phyloP scores from a whole-genome alignment of 23 tunicate genomes.

The Diplosoma virens region DNA sequence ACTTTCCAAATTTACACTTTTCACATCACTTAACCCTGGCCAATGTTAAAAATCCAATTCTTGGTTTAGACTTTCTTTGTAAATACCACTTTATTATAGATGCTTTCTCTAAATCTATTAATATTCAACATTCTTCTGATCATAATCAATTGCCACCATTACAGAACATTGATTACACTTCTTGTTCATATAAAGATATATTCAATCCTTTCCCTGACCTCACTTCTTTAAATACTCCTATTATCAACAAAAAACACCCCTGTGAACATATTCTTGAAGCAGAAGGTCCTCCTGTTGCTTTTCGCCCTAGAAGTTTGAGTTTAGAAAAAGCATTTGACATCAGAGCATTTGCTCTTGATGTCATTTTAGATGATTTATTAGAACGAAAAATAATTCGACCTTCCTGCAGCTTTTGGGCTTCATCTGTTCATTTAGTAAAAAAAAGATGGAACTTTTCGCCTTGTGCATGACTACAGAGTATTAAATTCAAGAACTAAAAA shows the following conservation, averaged over 20 bases:
- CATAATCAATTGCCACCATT: neutral
- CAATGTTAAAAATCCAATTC: neutral
- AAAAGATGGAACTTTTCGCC: neutral
- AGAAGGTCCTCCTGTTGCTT: conserved; percentile 8
- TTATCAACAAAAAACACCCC: neutral
- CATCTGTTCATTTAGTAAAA: conserved; percentile 20
- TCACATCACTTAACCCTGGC: neutral
- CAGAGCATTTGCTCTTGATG: neutral
- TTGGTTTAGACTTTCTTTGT: conserved; percentile 9
- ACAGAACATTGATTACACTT: neutral
- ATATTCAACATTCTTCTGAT: neutral
- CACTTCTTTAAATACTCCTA: neutral
- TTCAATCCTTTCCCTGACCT: conserved; percentile 1
- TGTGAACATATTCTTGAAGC: conserved; percentile 9
- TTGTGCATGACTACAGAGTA: neutral
- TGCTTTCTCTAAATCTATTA: neutral
- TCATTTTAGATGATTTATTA: neutral
- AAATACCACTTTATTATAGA: conserved; percentile 1
- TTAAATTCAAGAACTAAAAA: neutral
- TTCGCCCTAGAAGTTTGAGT: conserved; percentile 1
- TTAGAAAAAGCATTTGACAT: neutral
- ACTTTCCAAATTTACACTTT: neutral
- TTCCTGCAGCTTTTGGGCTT: conserved; percentile 10
- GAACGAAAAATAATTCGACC: conserved; percentile 6
- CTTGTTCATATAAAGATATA: neutral